A percentile compares a stretch with the other conserved stretches of the same genome.
These are phyloP conservation scores for Eristalis intricaria DNA, from an alignment of 2,888 invertebrate species.

Conservation along the genomic window DNA sequence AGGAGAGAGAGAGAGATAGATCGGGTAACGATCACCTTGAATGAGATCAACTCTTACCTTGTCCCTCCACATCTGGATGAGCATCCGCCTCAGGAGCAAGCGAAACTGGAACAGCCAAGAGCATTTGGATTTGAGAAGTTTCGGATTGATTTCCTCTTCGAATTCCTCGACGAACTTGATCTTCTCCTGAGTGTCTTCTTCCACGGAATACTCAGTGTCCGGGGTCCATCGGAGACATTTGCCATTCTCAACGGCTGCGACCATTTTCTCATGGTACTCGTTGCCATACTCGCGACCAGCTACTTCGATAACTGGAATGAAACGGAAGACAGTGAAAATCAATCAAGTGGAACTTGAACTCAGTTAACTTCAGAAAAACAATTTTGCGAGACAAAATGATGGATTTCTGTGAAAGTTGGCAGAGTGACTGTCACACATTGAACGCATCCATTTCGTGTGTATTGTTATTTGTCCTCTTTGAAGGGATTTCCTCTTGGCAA, in stretches of 20 bases:
- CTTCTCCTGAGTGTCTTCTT: conserved; percentile 32
- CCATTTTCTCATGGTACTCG: conserved; percentile 86
- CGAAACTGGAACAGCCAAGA: conserved; percentile 86
- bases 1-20: conserved; percentile 71
- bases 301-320: conserved; percentile 88
- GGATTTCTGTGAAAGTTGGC: too few species aligned
- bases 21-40: not conserved
- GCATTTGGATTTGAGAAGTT: conserved; percentile 83
- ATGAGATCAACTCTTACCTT: conserved; percentile 82
- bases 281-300: conserved; percentile 90
- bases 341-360: not conserved
- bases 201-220: conserved; percentile 62
- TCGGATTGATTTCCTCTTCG: conserved; percentile 81
- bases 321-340: not conserved
- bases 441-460: too few species aligned
- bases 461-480: too few species aligned
- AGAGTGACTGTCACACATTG: too few species aligned
- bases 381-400: too few species aligned
- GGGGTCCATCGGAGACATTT: conserved; percentile 83
- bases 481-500: too few species aligned
- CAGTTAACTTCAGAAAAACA: too few species aligned
- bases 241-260: conserved; percentile 86
- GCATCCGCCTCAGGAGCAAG: conserved; percentile 86
- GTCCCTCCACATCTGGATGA: conserved; percentile 89
- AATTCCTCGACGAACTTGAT: conserved; percentile 75